A percentile compares a stretch with the other conserved stretches of the same genome.
Evolutionary conservation across 2,797 vertebrate species (phyloP).

Genomic region (Darevskia nairensis): DNA sequence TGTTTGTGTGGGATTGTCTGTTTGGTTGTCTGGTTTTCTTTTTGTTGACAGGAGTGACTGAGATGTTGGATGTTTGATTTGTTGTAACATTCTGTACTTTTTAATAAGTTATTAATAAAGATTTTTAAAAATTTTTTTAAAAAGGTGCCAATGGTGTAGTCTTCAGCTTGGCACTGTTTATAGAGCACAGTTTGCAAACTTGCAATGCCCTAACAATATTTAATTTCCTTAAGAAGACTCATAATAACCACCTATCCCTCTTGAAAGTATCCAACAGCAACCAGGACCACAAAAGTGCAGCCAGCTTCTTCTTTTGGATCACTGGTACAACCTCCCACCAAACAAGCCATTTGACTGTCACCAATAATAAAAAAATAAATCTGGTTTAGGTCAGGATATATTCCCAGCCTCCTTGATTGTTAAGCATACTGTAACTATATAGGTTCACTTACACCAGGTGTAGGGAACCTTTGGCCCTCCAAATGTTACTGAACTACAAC

Average conservation of each 20-base stretch:
- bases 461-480: no score
- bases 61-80: no score
- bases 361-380: background rate
- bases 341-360: conserved; percentile 1
- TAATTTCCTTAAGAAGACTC: conserved; percentile 51
- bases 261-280: conserved; percentile 44
- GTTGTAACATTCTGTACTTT: no score
- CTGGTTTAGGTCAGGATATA: background rate
- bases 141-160: conserved; percentile 25
- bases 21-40: no score
- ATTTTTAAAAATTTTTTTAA: background rate
- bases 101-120: no score
- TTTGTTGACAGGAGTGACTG: no score
- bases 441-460: background rate
- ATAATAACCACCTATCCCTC: conserved; percentile 55
- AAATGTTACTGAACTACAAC: no score
- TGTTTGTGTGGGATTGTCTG: no score
- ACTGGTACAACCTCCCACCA: conserved; percentile 32
- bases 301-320: conserved; percentile 37
- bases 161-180: conserved; percentile 48
- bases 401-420: background rate
- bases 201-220: conserved; percentile 56
- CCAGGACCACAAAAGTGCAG: conserved; percentile 46
- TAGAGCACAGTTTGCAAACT: conserved; percentile 53
- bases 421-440: background rate